phyloP scores from a whole-genome alignment of 2,113 vertebrate genomes.

The Chauna torquata region DNA sequence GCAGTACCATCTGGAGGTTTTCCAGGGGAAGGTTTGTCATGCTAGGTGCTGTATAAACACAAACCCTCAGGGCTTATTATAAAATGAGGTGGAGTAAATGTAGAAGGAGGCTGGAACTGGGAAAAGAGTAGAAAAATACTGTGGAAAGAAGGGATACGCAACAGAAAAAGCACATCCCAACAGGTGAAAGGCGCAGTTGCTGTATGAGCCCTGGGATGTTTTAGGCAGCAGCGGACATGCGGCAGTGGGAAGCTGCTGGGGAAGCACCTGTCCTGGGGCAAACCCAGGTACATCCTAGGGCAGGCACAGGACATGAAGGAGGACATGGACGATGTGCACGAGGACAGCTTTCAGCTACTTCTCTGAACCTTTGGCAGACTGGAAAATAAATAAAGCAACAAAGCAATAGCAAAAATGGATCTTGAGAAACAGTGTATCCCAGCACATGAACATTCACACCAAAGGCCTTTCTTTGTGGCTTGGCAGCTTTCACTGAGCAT shows the following conservation, averaged over 20 bases:
- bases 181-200: not conserved
- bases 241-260: not conserved
- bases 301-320: not conserved
- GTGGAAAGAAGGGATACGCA: not conserved
- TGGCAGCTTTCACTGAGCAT: accelerated
- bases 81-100: not conserved
- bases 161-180: not conserved
- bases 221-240: not conserved
- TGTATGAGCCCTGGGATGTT: too few species aligned
- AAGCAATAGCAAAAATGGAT: accelerated
- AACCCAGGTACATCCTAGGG: not conserved
- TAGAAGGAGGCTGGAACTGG: not conserved
- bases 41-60: not conserved
- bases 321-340: accelerated
- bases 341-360: too few species aligned
- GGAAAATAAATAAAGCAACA: accelerated
- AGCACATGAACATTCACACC: accelerated
- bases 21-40: accelerated
- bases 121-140: not conserved
- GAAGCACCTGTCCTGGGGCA: too few species aligned
- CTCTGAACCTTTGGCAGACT: not conserved
- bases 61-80: accelerated
- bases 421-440: accelerated
- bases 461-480: not conserved
- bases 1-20: not conserved